Evolutionary conservation across 2,888 invertebrate genomes (phyloP).

Genomic region (Zaprionus obscuricornis): DNA sequence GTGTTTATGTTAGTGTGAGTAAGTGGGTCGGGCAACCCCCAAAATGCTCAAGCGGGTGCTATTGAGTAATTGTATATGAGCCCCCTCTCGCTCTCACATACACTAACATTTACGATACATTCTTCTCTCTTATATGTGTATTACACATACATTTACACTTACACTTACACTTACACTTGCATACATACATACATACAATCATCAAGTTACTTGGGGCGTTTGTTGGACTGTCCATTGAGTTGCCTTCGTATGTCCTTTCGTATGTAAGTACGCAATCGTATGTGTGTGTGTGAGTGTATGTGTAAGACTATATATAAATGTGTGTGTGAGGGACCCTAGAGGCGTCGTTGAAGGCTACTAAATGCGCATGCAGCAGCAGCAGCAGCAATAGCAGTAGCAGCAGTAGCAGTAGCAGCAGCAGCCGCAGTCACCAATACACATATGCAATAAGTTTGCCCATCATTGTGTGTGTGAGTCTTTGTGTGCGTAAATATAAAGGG

Average conservation of each 20-base stretch:
- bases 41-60: conserved; percentile 71
- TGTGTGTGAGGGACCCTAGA: conserved; percentile 46
- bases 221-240: conserved; percentile 69
- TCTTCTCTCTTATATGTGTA: conserved; percentile 24
- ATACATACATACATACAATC: conserved; percentile 54
- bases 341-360: conserved; percentile 76
- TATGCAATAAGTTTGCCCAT: conserved; percentile 58
- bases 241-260: conserved; percentile 70
- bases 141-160: conserved; percentile 30
- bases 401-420: conserved; percentile 49
- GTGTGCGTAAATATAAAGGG: conserved; percentile 44
- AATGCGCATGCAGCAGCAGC: conserved; percentile 70
- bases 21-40: conserved; percentile 64
- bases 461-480: conserved; percentile 31
- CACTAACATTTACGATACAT: conserved; percentile 4
- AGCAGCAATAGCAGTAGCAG: conserved; percentile 42
- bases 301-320: conserved; percentile 28
- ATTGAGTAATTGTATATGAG: conserved; percentile 73
- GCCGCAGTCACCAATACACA: conserved; percentile 54
- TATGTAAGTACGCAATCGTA: conserved; percentile 22
- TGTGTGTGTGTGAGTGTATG: conserved; percentile 18
- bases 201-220: conserved; percentile 68
- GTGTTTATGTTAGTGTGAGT: conserved; percentile 48
- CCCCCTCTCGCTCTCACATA: conserved; percentile 14
- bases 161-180: conserved; percentile 25